Percentiles rank a stretch among this genome's conserved stretches.
Evolutionary conservation across 2,797 vertebrate genomes (phyloP).

Genomic region (Trachurus trachurus): DNA sequence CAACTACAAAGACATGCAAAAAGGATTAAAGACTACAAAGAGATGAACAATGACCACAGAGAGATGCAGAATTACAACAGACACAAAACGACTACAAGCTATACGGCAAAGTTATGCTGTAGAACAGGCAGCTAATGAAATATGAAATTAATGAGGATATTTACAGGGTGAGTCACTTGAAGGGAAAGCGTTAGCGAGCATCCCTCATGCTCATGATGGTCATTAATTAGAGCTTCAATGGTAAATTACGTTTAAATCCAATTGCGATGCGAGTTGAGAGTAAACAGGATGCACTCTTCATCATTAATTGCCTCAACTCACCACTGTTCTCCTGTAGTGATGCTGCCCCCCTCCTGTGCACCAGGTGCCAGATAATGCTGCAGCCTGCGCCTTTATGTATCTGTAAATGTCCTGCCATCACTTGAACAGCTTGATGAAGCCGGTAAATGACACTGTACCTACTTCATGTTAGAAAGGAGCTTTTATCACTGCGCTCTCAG

Average conservation of each 20-base stretch:
- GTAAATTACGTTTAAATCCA: constrained; percentile 10
- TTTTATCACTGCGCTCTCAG: constrained; percentile 9
- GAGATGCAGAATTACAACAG: background rate
- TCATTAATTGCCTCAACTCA: background rate
- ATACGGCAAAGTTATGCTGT: background rate
- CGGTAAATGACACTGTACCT: background rate
- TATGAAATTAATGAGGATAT: background rate
- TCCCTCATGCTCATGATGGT: background rate
- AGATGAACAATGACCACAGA: background rate
- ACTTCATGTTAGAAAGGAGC: constrained; percentile 8
- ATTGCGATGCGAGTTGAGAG: constrained; percentile 4
- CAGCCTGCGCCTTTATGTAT: background rate
- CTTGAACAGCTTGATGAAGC: constrained; percentile 29
- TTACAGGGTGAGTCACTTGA: background rate
- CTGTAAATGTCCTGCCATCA: constrained; percentile 20
- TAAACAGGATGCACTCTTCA: constrained; percentile 6
- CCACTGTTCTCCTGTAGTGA: background rate
- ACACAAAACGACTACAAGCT: background rate
- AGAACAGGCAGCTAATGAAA: background rate
- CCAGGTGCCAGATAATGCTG: constrained; percentile 6
- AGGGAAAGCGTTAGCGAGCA: background rate
- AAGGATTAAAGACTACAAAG: background rate
- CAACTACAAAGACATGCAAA: constrained; percentile 1
- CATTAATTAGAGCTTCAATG: constrained; percentile 18
- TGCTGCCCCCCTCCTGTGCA: background rate